Base-by-base conservation (phyloP, 1,140 invertebrate species). In the Heliconius melpomene region DNA sequence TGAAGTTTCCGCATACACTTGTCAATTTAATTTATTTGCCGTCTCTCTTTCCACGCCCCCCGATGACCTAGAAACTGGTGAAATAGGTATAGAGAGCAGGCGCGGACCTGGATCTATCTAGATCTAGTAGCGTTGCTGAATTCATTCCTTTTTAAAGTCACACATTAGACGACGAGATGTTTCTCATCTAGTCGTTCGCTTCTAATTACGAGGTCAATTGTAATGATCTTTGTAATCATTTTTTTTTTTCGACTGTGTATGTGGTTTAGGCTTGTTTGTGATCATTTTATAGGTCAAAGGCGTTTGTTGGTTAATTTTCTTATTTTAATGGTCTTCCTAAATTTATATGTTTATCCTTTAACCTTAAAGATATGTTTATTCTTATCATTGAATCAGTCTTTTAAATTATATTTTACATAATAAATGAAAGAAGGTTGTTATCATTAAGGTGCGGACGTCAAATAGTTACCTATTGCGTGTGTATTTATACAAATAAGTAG, bases 11-110 rank as follows among this genome's bases (percentile, higher is more conserved):
- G 79, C 75, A 80, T 77, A 76, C 66, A 23, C 71, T 66, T 66
- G 80, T 78, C 80, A 81, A 78, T 77, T 79, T 75, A 85, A 83
- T 85, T 83, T 75, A 54, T 83, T 74, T 83, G 70, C 72, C 79
- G 73, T 82, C 72, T 83, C 74, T 83, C 26, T 29, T 78, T 81
- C 75, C 81, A 79, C 79, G 85, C 87, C 84, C 86, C 85, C 85
- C 74, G 78, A 79, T 89, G 88, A 89, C 88, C 86, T 88, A 89
- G 84, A 88, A 88, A 88, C 83, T 84, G 77, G 75, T 79, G 79
- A 84, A 84, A 84, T 87, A 85, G 83, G 83, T 84, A 84, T 84
- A 85, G 79, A 77, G 84, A 86, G 82, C 85, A 88, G 87, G 87
- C 84, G 87, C 84, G 82, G 74, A 77, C 82, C 81, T 85, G 84